These are phyloP conservation scores for Pemphigus obesinymphae DNA, from an alignment of 1,140 invertebrate species.

Conservation along the genomic window DNA sequence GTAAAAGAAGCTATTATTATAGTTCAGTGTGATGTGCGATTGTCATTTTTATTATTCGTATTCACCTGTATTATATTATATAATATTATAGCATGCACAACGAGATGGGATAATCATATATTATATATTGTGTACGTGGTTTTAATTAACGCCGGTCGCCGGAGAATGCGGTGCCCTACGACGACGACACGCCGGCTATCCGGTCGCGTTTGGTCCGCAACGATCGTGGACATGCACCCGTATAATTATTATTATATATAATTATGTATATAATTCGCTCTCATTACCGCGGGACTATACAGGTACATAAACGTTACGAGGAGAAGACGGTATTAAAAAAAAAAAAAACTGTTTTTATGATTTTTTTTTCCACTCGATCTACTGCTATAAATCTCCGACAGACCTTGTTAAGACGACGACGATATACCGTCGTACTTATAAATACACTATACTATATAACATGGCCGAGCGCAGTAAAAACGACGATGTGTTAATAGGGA, in stretches of 20 bases:
- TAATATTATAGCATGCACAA: no score
- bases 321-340: background rate
- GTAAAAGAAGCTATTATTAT: no score
- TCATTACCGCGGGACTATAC: background rate
- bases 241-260: background rate
- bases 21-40: no score
- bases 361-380: background rate
- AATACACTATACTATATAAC: background rate
- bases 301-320: background rate
- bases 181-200: background rate
- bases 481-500: background rate
- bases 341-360: background rate
- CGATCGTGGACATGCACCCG: background rate
- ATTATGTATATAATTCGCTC: conserved; percentile 16
- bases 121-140: background rate
- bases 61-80: no score
- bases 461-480: background rate
- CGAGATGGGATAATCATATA: background rate
- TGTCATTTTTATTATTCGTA: no score
- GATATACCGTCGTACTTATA: background rate
- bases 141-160: conserved; percentile 5
- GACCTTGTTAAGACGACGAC: background rate
- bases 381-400: background rate
- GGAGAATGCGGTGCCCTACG: background rate
- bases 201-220: background rate